These are phyloP conservation scores for Eremophila alpestris DNA, from an alignment of 2,797 vertebrate species.

Conservation along the genomic window DNA sequence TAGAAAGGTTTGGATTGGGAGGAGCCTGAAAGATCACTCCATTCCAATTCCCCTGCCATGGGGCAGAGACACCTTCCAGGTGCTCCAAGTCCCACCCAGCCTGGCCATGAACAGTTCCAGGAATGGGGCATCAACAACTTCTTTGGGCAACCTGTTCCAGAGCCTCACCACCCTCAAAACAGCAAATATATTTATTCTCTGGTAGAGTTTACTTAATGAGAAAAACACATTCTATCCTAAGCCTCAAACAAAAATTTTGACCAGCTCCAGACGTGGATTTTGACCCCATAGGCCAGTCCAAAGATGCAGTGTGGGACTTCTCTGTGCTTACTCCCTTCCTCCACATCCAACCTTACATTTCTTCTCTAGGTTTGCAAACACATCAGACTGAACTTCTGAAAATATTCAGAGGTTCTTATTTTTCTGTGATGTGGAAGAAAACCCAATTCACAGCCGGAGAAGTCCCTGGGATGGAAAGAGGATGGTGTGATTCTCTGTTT, in stretches of 20 bases:
- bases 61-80: not conserved
- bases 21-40: not conserved
- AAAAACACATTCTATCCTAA: not conserved
- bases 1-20: not conserved
- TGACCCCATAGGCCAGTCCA: not conserved
- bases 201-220: not conserved
- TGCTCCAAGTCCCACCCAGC: not conserved
- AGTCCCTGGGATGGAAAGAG: not conserved
- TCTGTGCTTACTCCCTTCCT: not conserved
- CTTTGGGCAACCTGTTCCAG: not conserved
- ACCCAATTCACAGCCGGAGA: not conserved
- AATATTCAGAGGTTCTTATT: not conserved
- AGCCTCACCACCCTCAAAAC: not conserved
- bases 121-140: not conserved
- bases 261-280: not conserved
- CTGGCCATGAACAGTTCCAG: not conserved
- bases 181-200: not conserved
- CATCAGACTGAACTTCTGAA: not conserved
- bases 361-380: not conserved
- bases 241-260: not conserved
- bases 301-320: not conserved
- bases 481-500: not conserved
- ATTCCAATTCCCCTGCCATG: not conserved
- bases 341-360: not conserved
- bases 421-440: not conserved